Conservation (phyloP, 2,113 vertebrate species). For the Meriones unguiculatus region DNA sequence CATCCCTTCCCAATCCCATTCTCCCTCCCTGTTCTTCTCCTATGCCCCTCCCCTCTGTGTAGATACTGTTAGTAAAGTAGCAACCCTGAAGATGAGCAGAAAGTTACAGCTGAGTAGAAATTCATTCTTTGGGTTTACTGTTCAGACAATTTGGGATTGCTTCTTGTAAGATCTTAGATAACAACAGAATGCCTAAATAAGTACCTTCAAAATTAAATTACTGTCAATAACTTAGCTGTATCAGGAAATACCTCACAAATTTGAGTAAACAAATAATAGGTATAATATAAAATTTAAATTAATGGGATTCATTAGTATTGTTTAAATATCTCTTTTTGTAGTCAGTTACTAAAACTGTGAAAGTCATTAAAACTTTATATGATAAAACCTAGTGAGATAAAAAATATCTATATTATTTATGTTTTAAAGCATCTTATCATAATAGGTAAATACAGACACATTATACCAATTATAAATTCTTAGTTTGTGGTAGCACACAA, state of each 20-base stretch:
- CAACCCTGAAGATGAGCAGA: not conserved
- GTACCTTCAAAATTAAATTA: not conserved
- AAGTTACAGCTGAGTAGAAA: not conserved
- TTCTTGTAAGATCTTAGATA: not conserved
- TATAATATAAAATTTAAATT: conserved; percentile 3
- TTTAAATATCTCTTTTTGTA: not conserved
- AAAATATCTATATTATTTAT: not conserved
- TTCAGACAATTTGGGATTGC: not conserved
- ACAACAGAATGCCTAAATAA: not conserved
- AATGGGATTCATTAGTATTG: not conserved
- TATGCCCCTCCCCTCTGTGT: not conserved
- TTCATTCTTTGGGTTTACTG: not conserved
- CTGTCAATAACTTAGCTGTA: not conserved
- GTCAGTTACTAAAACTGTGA: not conserved
- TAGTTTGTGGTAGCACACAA: not conserved
- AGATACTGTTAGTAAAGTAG: not conserved
- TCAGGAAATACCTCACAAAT: not conserved
- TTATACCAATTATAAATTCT: not conserved
- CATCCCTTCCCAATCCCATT: too few relatives aligned
- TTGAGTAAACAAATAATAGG: not conserved
- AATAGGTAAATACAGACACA: not conserved
- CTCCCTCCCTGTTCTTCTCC: too few relatives aligned
- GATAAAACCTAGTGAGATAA: not conserved
- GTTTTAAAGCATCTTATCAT: not conserved
- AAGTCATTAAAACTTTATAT: not conserved